Conservation (phyloP, 2,888 invertebrate genomes). For the Acleris sparsana region DNA sequence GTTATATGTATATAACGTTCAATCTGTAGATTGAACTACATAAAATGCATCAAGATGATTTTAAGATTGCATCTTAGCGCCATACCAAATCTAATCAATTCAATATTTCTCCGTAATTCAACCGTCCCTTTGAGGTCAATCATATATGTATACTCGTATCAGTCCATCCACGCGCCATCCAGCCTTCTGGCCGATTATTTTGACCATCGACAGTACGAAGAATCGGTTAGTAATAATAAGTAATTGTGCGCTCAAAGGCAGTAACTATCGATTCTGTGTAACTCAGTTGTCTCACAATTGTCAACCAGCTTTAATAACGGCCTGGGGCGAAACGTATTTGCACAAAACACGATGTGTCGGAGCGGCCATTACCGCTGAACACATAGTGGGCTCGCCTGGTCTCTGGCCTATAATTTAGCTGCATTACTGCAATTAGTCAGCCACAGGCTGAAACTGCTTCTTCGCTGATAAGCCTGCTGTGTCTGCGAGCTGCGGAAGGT, state of each 20-base stretch:
- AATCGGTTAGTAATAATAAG: no score
- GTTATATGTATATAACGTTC: no score
- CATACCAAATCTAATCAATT: no score
- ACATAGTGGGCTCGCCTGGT: conserved; percentile 43
- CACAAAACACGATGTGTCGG: conserved; percentile 35
- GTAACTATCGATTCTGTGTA: conserved; percentile 21
- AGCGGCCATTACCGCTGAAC: conserved; percentile 33
- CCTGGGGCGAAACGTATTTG: conserved; percentile 24
- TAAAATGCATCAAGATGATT: no score
- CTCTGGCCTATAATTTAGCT: conserved; percentile 46
- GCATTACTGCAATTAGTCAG: conserved; percentile 51
- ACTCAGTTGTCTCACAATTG: conserved; percentile 21
- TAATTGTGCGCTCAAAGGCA: not conserved
- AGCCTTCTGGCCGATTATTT: no score
- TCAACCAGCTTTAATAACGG: conserved; percentile 24
- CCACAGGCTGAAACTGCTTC: conserved; percentile 43
- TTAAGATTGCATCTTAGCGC: no score
- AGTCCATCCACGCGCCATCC: no score
- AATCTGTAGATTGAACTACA: no score
- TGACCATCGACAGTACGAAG: no score
- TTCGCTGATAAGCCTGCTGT: conserved; percentile 25
- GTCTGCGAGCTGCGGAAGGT: not conserved
- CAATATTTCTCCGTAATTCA: no score
- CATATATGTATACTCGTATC: no score
- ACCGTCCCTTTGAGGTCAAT: no score